Evolutionary conservation across 2,113 vertebrate species (phyloP).

Genomic region (Grammomys surdaster): DNA sequence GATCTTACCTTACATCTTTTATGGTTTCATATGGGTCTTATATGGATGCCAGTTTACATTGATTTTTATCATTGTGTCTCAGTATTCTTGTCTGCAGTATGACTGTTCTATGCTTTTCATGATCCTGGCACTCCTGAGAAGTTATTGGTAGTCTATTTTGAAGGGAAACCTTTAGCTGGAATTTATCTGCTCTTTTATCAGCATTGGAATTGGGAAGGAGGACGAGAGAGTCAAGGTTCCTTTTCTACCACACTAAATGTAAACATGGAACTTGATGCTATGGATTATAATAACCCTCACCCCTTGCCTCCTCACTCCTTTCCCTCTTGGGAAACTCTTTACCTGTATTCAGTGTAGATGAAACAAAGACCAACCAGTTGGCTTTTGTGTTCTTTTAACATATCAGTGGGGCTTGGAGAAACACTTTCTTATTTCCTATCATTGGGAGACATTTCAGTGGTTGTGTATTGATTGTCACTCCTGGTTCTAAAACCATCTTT

Average conservation of each 20-base stretch:
- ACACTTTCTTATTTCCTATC: not conserved
- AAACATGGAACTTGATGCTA: not conserved
- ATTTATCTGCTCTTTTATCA: not conserved
- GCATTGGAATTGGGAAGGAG: not conserved
- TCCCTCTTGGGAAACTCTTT: not conserved
- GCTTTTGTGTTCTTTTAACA: not conserved
- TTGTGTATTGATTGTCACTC: not conserved
- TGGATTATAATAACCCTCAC: not conserved
- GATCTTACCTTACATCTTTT: not conserved
- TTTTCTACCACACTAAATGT: not conserved
- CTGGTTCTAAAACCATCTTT: not conserved
- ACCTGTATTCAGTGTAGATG: not conserved
- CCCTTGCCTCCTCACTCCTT: not conserved
- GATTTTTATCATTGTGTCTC: not conserved
- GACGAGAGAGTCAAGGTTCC: not conserved
- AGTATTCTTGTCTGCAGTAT: not conserved
- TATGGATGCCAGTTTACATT: too few species aligned
- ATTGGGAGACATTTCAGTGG: too few species aligned
- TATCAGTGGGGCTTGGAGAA: not conserved
- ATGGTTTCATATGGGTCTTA: not conserved
- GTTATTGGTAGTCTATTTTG: not conserved
- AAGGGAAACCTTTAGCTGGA: rapidly evolving
- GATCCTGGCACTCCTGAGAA: not conserved
- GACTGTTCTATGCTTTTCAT: not conserved
- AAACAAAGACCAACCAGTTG: not conserved